Conservation (phyloP, 2,797 vertebrate species). For the Alosa sapidissima region DNA sequence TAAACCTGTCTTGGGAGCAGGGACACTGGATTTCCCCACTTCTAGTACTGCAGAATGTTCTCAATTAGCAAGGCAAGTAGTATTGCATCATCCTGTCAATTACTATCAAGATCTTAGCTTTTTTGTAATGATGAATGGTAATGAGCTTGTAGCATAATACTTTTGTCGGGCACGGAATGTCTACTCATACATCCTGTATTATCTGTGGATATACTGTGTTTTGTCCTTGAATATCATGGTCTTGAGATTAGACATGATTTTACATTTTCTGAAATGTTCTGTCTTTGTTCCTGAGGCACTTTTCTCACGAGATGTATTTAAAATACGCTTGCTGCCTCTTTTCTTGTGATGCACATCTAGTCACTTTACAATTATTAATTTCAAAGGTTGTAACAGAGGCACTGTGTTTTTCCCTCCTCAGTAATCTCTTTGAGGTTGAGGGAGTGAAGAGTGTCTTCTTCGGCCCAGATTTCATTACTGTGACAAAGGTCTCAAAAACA, state of each 20-base stretch:
- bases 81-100: background rate
- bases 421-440: conserved; percentile 79
- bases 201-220: background rate
- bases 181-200: background rate
- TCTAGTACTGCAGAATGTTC: conserved; percentile 69
- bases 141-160: background rate
- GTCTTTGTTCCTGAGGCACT: background rate
- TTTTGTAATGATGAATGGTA: background rate
- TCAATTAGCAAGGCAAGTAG: conserved; percentile 73
- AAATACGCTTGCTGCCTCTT: background rate
- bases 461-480: conserved; percentile 82
- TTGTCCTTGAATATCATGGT: background rate
- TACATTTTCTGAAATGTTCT: background rate
- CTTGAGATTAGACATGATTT: background rate
- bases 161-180: background rate
- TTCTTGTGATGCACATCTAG: background rate
- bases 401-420: conserved; percentile 48
- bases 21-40: conserved; percentile 77
- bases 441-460: conserved; percentile 84
- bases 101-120: background rate
- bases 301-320: background rate
- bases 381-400: background rate
- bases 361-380: background rate
- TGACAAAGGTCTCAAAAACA: conserved; percentile 74
- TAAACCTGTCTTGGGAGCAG: conserved; percentile 74